Evolutionary conservation across 2,888 invertebrate genomes (phyloP), one percentile per base, ranked within the genome.

Genomic region (Apodemia zela): DNA sequence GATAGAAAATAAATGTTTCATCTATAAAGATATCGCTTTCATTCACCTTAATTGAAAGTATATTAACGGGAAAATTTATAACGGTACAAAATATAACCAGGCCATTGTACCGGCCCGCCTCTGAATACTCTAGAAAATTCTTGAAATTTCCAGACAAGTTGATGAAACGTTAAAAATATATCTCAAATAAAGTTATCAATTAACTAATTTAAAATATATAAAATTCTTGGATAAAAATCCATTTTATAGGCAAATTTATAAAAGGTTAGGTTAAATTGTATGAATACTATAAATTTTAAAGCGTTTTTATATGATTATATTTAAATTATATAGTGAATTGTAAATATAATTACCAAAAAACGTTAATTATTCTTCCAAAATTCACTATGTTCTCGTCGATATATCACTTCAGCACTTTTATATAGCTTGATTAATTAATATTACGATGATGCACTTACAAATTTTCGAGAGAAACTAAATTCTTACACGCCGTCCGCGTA

Each of bases 401-500:
- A 42, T 25, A 63, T 63, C 84, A 85, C 84, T 80, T 69, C 65
- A 78, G 73, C 81, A 83, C 82, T 74, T 75, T 67, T 80, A 73
- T 80, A 72, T 79, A 80, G 38, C 25, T 62, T 61, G 25, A 10
- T 60, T 62, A 65, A 59, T 25, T 51, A 54, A 47, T 51, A 64
- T 45, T 73, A 68, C 73, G 72, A 69, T 82, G 74, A 73, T 78
- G 71, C 74, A 70, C 78, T 77, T 85, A 82, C 81, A 84, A 85
- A 85, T 82, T 85, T 87, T 79, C 77, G 78, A 80, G 79, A 79
- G 80, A 81, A 85, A 90, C 89, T 90, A 83, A 88, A 81, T 80
- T 87, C 82, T 78, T 75, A 75, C 82, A 82, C 84, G 87, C 87
- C 70, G 81, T 82, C 85, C 78, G 81, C 77, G 84, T 79, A 83